These are phyloP conservation scores for Muscicapa striata DNA, from an alignment of 2,797 vertebrate genomes.

Conservation along the genomic window DNA sequence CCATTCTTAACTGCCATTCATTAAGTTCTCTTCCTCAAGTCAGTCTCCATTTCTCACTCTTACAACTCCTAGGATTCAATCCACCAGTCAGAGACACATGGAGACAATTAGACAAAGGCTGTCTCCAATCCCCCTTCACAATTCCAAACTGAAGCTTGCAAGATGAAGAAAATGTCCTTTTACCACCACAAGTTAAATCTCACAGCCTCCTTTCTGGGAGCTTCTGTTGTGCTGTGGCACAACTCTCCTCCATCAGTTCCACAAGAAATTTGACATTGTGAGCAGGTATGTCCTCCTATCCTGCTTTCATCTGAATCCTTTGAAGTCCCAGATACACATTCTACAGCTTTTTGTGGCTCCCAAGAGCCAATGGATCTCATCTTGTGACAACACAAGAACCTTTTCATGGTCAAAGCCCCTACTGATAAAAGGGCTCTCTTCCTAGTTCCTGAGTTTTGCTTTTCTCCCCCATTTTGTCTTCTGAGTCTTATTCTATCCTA, in stretches of 20 bases:
- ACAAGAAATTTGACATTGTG: not conserved
- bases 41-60: not conserved
- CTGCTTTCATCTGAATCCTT: not conserved
- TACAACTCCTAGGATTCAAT: fast-evolving
- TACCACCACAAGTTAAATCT: not conserved
- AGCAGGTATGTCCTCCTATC: not conserved
- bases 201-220: not conserved
- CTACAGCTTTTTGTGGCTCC: not conserved
- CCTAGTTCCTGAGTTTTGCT: not conserved
- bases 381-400: not conserved
- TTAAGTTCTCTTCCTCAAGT: not conserved
- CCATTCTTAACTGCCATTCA: not conserved
- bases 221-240: not conserved
- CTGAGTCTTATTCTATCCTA: not conserved
- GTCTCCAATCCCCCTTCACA: fast-evolving
- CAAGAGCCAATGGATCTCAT: not conserved
- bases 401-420: not conserved
- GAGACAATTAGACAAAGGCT: fast-evolving
- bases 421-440: not conserved
- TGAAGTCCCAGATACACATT: not conserved
- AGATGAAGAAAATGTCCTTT: not conserved
- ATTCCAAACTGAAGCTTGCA: not conserved
- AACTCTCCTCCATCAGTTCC: not conserved
- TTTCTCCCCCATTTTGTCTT: not conserved
- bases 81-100: not conserved